Conservation (phyloP, 2,113 vertebrate genomes). For the Toxostoma redivivum region DNA sequence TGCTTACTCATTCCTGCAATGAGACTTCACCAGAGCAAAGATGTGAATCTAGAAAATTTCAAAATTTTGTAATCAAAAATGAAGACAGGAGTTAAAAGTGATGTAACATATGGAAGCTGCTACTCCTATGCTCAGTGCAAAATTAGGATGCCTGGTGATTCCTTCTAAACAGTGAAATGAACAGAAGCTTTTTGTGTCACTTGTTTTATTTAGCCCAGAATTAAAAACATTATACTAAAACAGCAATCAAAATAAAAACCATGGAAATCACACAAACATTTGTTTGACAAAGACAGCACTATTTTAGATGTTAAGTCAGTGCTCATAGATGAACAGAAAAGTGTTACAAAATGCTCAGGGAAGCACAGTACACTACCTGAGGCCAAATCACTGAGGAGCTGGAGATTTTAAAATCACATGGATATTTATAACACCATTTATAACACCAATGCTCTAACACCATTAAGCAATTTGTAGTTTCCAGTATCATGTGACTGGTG, state of each 20-base stretch:
- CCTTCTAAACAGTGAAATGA: background rate
- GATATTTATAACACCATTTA: background rate
- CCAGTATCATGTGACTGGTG: background rate
- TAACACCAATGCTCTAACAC: background rate
- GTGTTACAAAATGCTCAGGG: background rate
- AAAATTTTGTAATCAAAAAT: background rate
- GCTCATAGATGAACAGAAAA: background rate
- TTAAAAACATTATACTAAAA: background rate
- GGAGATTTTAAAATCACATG: background rate
- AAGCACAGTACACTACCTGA: background rate
- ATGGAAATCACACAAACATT: background rate
- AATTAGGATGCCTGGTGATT: background rate
- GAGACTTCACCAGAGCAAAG: background rate
- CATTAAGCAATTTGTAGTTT: background rate
- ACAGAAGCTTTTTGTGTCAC: background rate
- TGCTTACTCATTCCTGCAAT: constrained; percentile 19
- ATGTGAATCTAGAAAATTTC: background rate
- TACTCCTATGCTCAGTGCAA: background rate
- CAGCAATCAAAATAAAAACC: background rate
- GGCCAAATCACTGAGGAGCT: background rate
- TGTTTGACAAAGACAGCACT: background rate
- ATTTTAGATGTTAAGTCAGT: background rate
- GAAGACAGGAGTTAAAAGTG: background rate
- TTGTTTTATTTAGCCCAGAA: background rate
- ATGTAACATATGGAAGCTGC: background rate